Conservation (phyloP, 2,113 vertebrate genomes). For the Saguinus midas region DNA sequence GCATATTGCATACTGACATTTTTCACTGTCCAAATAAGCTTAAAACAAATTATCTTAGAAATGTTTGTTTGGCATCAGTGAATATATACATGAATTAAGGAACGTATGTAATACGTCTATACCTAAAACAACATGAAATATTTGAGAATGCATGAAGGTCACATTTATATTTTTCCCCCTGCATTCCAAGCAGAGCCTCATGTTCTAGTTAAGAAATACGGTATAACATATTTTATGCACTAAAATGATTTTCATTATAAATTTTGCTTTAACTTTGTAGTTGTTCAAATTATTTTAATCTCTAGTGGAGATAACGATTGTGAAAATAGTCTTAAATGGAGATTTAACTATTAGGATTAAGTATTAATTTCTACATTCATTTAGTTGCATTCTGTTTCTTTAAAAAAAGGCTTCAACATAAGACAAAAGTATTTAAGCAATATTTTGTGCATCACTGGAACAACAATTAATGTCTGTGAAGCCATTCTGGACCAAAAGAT, state of each 20-base stretch:
- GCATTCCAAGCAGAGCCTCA: background rate
- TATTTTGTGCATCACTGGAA: background rate
- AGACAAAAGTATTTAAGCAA: background rate
- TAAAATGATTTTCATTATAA: background rate
- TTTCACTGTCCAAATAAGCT: background rate
- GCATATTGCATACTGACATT: background rate
- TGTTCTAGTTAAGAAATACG: background rate
- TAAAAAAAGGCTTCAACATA: background rate
- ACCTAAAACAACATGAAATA: background rate
- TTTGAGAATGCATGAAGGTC: background rate
- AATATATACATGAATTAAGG: background rate
- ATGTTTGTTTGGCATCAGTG: slow-evolving; percentile 18
- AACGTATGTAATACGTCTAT: background rate
- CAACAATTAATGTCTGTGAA: background rate
- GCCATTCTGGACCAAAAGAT: background rate
- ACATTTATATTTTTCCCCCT: background rate
- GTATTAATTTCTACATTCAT: slow-evolving; percentile 13
- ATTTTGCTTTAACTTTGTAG: slow-evolving; percentile 4
- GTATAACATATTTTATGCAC: background rate
- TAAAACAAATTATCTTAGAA: slow-evolving; percentile 38
- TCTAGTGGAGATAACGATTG: background rate
- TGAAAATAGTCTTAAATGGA: background rate
- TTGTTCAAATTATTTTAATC: slow-evolving; percentile 41
- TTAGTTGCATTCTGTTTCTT: background rate
- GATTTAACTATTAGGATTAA: background rate